Conservation (phyloP, 2,888 invertebrate genomes). For the Agrotis exclamationis region DNA sequence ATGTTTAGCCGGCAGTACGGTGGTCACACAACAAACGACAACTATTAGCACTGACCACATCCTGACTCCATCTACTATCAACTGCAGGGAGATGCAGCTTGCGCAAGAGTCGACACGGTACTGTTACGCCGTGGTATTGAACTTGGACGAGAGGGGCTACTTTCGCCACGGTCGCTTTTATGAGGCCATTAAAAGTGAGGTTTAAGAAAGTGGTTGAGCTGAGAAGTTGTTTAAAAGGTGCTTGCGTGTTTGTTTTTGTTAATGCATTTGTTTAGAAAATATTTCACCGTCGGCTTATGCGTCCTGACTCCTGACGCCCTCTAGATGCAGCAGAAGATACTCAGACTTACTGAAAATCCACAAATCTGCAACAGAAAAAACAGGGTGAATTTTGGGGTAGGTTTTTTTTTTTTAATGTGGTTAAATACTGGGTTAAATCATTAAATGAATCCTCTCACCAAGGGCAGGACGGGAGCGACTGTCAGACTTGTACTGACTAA, state of each 20-base stretch:
- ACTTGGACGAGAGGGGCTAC: constrained; percentile 83
- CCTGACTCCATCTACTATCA: constrained; percentile 43
- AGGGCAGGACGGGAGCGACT: too few relatives aligned
- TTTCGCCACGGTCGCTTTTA: constrained; percentile 83
- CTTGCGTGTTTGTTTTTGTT: constrained; percentile 17
- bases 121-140: constrained; percentile 88
- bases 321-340: too few relatives aligned
- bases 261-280: constrained; percentile 24
- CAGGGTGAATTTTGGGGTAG: too few relatives aligned
- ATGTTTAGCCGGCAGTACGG: constrained; percentile 89
- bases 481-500: too few relatives aligned
- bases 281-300: neutral
- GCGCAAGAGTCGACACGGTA: constrained; percentile 71
- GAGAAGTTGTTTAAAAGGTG: constrained; percentile 1
- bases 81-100: constrained; percentile 69
- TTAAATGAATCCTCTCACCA: too few relatives aligned
- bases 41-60: constrained; percentile 63
- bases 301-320: too few relatives aligned
- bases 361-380: too few relatives aligned
- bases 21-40: constrained; percentile 76
- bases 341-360: too few relatives aligned
- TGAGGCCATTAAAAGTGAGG: constrained; percentile 75
- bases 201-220: constrained; percentile 46
- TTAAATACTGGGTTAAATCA: too few relatives aligned
- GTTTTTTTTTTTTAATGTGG: too few relatives aligned